phyloP scores from a whole-genome alignment of 2,888 invertebrate genomes.

The Agonum fuliginosum region DNA sequence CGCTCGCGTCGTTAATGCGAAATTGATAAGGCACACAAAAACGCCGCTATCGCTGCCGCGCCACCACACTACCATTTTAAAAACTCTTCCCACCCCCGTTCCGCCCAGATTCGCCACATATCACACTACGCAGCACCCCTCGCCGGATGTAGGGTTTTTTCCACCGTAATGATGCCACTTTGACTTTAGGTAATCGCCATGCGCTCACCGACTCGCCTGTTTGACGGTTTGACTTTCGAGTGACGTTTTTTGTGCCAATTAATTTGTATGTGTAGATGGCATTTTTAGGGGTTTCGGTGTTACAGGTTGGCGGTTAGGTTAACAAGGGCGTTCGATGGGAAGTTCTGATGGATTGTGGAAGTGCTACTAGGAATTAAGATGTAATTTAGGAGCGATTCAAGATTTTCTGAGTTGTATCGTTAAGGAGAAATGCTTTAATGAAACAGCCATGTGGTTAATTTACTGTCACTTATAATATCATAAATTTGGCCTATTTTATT shows the following conservation, averaged over 20 bases:
- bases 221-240: constrained; percentile 6
- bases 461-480: constrained; percentile 1
- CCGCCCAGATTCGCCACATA: constrained; percentile 43
- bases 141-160: constrained; percentile 12
- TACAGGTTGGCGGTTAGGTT: neutral
- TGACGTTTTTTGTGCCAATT: constrained; percentile 20
- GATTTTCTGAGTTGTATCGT: constrained; percentile 4
- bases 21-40: constrained; percentile 56
- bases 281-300: constrained; percentile 1
- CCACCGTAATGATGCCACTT: constrained; percentile 18
- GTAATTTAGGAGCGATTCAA: constrained; percentile 27
- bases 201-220: neutral
- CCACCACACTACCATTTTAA: constrained; percentile 43
- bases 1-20: constrained; percentile 51
- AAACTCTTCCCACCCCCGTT: constrained; percentile 48
- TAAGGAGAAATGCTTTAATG: neutral
- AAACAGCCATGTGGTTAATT: neutral
- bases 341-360: constrained; percentile 32
- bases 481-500: neutral
- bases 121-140: too few relatives aligned
- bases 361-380: constrained; percentile 22
- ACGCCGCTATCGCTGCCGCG: too few relatives aligned
- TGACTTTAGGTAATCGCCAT: neutral
- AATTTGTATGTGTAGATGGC: constrained; percentile 28
- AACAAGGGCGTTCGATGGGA: constrained; percentile 29